Percentiles rank a stretch among this genome's conserved stretches.
phyloP scores from a whole-genome alignment of 2,797 vertebrate species.

The Lacerta bilineata region DNA sequence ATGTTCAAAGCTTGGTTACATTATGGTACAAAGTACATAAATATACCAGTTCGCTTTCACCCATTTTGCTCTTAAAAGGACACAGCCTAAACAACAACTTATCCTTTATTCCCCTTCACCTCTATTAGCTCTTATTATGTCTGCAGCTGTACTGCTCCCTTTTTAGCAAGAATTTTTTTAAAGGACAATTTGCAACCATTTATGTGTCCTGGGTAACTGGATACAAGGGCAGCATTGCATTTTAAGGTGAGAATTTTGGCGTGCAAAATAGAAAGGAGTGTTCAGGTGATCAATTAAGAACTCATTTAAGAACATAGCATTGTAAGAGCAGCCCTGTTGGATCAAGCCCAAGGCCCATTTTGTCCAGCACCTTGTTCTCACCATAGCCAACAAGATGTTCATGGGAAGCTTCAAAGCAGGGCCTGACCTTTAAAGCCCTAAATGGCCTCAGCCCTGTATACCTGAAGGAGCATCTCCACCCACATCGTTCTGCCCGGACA shows the following conservation, averaged over 20 bases:
- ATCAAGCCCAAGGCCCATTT: neutral
- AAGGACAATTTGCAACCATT: constrained; percentile 63
- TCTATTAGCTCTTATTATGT: constrained; percentile 65
- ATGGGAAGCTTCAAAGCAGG: too few species aligned
- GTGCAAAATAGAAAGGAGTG: constrained; percentile 3
- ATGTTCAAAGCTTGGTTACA: constrained; percentile 69
- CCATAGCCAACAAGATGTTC: too few species aligned
- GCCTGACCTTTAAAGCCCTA: too few species aligned
- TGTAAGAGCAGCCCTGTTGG: neutral
- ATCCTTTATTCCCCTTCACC: constrained; percentile 57
- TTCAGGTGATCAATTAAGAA: neutral
- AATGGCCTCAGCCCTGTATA: too few species aligned
- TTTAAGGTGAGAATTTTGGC: constrained; percentile 35
- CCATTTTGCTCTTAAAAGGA: constrained; percentile 58
- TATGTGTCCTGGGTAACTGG: constrained; percentile 51
- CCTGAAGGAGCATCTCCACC: too few species aligned
- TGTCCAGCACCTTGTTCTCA: neutral
- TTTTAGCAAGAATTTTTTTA: constrained; percentile 64
- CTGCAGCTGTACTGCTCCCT: constrained; percentile 58
- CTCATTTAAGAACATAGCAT: neutral
- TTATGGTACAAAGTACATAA: constrained; percentile 45
- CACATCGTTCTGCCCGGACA: too few species aligned
- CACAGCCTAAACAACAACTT: constrained; percentile 60
- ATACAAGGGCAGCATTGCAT: constrained; percentile 38
- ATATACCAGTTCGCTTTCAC: constrained; percentile 59